A percentile compares a stretch with the other conserved stretches of the same genome.
phyloP scores from a whole-genome alignment of 2,888 invertebrate species.

The Apamea crenata region DNA sequence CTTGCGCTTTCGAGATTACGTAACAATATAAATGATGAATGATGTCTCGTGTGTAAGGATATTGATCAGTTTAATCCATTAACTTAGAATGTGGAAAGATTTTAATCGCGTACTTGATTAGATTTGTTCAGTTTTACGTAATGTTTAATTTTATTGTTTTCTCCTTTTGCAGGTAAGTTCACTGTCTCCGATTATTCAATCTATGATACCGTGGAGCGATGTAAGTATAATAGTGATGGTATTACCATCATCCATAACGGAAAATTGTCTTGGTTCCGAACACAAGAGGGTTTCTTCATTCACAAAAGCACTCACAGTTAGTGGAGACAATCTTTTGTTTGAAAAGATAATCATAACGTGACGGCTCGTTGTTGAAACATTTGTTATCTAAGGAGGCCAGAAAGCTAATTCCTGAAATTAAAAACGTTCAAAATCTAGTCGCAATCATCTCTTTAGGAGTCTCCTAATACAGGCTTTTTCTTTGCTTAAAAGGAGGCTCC shows the following conservation, averaged over 20 bases:
- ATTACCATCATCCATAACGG: conserved; percentile 19
- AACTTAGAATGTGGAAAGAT: conserved; percentile 43
- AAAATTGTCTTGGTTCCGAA: conserved; percentile 19
- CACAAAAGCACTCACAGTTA: conserved; percentile 37
- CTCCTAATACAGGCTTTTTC: no score
- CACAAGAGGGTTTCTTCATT: conserved; percentile 37
- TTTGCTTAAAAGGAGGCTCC: no score
- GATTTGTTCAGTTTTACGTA: conserved; percentile 25
- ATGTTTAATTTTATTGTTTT: conserved; percentile 46
- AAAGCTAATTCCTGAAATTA: no score
- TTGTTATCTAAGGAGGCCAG: background rate
- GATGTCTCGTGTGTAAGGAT: conserved; percentile 32
- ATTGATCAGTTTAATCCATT: conserved; percentile 50
- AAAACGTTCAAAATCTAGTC: no score
- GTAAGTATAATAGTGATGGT: conserved; percentile 34
- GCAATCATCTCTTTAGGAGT: no score
- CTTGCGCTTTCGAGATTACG: conserved; percentile 71
- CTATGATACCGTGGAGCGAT: background rate
- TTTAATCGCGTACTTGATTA: conserved; percentile 26
- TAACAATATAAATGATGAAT: conserved; percentile 60
- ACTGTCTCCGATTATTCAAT: background rate
- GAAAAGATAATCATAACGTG: conserved; percentile 15
- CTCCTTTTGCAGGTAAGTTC: conserved; percentile 78
- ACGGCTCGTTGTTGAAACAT: conserved; percentile 25
- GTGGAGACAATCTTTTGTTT: conserved; percentile 49